phyloP scores from a whole-genome alignment of 2,113 vertebrate species.

The Gymnobelideus leadbeateri region DNA sequence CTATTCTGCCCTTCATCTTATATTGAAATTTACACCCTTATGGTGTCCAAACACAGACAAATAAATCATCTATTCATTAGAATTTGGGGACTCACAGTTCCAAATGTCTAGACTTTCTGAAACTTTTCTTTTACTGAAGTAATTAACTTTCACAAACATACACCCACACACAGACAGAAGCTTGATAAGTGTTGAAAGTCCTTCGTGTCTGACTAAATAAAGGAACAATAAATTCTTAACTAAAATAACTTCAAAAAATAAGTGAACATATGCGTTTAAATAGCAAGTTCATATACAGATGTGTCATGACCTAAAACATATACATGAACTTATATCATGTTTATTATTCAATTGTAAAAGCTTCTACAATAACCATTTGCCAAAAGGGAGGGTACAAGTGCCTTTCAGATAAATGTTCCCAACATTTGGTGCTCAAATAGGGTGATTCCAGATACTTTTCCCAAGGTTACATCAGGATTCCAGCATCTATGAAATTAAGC shows the following conservation, averaged over 20 bases:
- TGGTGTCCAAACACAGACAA: background rate
- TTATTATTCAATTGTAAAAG: background rate
- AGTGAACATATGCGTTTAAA: background rate
- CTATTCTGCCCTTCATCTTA: background rate
- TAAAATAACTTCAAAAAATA: background rate
- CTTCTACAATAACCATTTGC: background rate
- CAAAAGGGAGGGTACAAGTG: background rate
- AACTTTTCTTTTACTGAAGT: background rate
- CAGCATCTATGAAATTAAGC: background rate
- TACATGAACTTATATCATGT: background rate
- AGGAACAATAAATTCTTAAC: background rate
- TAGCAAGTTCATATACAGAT: background rate
- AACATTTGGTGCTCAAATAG: background rate
- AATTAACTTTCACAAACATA: background rate
- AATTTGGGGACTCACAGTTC: background rate
- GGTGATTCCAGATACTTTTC: background rate
- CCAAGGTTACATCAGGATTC: background rate
- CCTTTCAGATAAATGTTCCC: background rate
- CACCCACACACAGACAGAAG: background rate
- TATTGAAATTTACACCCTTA: background rate
- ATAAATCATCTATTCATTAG: background rate
- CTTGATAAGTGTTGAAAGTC: background rate
- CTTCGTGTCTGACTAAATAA: background rate
- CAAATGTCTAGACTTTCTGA: background rate
- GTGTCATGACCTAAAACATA: background rate